These are phyloP conservation scores for Meteorus sp. DNA, from an alignment of 1,140 invertebrate genomes.

Conservation along the genomic window DNA sequence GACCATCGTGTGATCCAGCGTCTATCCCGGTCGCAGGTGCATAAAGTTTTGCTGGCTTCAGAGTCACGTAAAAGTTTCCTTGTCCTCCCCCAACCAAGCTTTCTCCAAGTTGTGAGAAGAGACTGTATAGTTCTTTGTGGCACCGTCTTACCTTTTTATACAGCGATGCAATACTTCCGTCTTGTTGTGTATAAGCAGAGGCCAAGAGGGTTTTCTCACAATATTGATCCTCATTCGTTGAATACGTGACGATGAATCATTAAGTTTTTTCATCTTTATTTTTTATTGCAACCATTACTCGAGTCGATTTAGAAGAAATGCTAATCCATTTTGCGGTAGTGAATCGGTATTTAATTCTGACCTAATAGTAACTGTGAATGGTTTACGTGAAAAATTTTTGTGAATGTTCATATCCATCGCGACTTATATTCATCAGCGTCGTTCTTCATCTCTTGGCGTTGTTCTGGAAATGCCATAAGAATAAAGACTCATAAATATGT, in stretches of 20 bases:
- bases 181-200: background rate
- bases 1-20: conserved; percentile 8
- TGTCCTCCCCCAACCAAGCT: conserved; percentile 12
- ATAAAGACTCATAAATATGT: conserved; percentile 29
- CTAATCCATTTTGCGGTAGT: no score
- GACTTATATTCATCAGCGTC: background rate
- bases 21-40: conserved; percentile 17
- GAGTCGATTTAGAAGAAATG: no score
- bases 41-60: conserved; percentile 17
- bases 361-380: no score
- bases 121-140: background rate
- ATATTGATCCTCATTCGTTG: background rate
- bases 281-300: no score
- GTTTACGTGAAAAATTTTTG: background rate
- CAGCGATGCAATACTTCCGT: background rate
- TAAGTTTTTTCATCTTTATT: no score
- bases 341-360: no score
- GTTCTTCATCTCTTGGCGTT: conserved; percentile 19
- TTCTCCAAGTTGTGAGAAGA: background rate
- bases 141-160: background rate
- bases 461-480: conserved; percentile 11
- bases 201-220: background rate
- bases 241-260: conserved; percentile 15
- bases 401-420: conserved; percentile 20
- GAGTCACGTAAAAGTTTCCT: conserved; percentile 12